phyloP scores from a whole-genome alignment of 2,797 vertebrate species.

The Pseudochromis fuscus region DNA sequence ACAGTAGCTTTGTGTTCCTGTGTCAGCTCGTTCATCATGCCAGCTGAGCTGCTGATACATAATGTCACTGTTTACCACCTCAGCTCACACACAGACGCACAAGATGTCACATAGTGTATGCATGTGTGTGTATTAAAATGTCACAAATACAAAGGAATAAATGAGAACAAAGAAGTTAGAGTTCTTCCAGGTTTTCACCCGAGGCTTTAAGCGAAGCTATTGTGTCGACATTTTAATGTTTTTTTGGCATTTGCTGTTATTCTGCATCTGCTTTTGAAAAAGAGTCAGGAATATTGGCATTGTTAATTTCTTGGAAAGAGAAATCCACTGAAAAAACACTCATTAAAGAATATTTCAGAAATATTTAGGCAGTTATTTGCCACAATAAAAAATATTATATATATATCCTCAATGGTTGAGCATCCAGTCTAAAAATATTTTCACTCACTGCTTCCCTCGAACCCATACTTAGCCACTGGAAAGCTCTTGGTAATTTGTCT shows the following conservation, averaged over 20 bases:
- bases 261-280: not conserved
- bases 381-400: slow-evolving; percentile 12
- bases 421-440: not conserved
- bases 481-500: not conserved
- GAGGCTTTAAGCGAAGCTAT: not conserved
- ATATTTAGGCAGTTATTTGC: not conserved
- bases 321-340: not conserved
- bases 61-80: slow-evolving; percentile 59
- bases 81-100: slow-evolving; percentile 25
- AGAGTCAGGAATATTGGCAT: not conserved
- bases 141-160: not conserved
- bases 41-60: slow-evolving; percentile 23
- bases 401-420: slow-evolving; percentile 11
- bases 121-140: not conserved
- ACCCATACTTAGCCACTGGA: not conserved
- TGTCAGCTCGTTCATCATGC: slow-evolving; percentile 40
- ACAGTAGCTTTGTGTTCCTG: slow-evolving; percentile 22
- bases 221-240: not conserved
- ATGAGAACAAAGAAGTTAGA: not conserved
- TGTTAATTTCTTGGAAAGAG: not conserved
- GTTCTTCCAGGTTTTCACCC: not conserved
- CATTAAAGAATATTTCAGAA: not conserved
- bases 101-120: not conserved
- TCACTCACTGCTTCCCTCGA: slow-evolving; percentile 14
- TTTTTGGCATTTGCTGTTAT: not conserved